Base-by-base conservation (phyloP, 2,113 vertebrate genomes). In the Festucalex cinctus region DNA sequence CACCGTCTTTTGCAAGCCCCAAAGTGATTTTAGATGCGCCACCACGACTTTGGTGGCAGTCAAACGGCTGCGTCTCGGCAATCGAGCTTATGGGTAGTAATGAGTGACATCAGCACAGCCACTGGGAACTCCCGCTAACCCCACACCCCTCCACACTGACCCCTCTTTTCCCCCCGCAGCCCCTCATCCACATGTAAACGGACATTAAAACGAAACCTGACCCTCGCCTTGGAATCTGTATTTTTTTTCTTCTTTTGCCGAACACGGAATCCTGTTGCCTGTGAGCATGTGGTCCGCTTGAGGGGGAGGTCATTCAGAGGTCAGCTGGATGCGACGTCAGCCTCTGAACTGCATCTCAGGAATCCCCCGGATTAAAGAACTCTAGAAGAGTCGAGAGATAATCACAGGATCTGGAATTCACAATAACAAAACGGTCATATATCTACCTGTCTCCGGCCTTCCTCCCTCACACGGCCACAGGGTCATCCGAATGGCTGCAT, bases 381-480 rank as follows among this genome's bases (percentile, higher is more conserved):
- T 93, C 91, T 94, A 96, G 93, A 96, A 96, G 92, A 97, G 94
- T 95, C 88, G 86, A 7, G 89, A 96, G 93, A 95, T 96, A 96
- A 96, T 96, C 94, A 94, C 93, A 92, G 94, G 92, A 97, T 95
- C 94, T 97, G 94, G 91, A 96, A 95, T 95, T 94, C 93, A 93
- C 93, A 98, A 95, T 95, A 98, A 98, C 95, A 97, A 95, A 94
- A 91, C 91, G 89, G 90, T 92, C 92, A 98, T 98, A 97, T 95
- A 97, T 98, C 95, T 98, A 94, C 93, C 93, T 98, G 96, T 98
- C 96, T 98, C 91, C 80, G 9, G 86, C 90, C 92, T 98, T 98
- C 96, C 95, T 96, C 93, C 88, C 83, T 74, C 86, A 88, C 93
- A 93, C 90, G 89, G 88, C 93, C 93, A 93, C 85, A 91, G 93